phyloP scores from a whole-genome alignment of 2,113 vertebrate species.

The Percina caprodes region DNA sequence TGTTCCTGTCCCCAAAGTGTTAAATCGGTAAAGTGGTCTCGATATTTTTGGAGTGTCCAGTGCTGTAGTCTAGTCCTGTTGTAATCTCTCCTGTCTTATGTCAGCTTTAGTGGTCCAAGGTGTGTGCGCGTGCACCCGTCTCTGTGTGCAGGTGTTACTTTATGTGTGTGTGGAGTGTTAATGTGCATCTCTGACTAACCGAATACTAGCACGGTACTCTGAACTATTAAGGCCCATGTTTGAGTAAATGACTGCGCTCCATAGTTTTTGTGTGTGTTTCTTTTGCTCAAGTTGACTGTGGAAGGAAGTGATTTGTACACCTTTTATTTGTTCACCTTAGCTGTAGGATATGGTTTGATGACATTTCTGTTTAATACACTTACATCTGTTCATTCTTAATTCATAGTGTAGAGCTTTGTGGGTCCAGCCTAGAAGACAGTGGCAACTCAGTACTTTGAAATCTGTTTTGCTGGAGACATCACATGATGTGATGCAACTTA shows the following conservation, averaged over 20 bases:
- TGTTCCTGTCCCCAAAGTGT: slow-evolving; percentile 92
- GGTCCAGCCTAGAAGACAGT: slow-evolving; percentile 83
- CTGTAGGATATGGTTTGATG: slow-evolving; percentile 82
- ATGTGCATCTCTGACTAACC: slow-evolving; percentile 89
- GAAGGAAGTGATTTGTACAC: slow-evolving; percentile 75
- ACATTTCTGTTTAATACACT: slow-evolving; percentile 74
- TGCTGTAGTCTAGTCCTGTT: slow-evolving; percentile 92
- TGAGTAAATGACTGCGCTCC: slow-evolving; percentile 90
- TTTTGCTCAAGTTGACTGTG: slow-evolving; percentile 75
- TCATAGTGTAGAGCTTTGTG: slow-evolving; percentile 84
- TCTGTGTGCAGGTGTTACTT: slow-evolving; percentile 62
- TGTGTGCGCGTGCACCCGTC: slow-evolving; percentile 82
- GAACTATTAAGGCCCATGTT: slow-evolving; percentile 79
- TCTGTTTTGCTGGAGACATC: slow-evolving; percentile 92
- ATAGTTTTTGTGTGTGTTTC: slow-evolving; percentile 75
- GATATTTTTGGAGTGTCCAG: slow-evolving; percentile 91
- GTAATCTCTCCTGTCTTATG: slow-evolving; percentile 91
- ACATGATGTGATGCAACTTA: slow-evolving; percentile 94
- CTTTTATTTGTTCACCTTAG: slow-evolving; percentile 76
- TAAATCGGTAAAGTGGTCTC: slow-evolving; percentile 92
- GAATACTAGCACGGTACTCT: slow-evolving; percentile 95
- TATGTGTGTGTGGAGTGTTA: slow-evolving; percentile 63
- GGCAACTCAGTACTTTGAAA: slow-evolving; percentile 86
- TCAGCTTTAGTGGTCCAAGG: slow-evolving; percentile 94
- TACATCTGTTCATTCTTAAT: slow-evolving; percentile 76